Base-by-base conservation (phyloP, 2,888 invertebrate genomes). In the Torymus texanus region DNA sequence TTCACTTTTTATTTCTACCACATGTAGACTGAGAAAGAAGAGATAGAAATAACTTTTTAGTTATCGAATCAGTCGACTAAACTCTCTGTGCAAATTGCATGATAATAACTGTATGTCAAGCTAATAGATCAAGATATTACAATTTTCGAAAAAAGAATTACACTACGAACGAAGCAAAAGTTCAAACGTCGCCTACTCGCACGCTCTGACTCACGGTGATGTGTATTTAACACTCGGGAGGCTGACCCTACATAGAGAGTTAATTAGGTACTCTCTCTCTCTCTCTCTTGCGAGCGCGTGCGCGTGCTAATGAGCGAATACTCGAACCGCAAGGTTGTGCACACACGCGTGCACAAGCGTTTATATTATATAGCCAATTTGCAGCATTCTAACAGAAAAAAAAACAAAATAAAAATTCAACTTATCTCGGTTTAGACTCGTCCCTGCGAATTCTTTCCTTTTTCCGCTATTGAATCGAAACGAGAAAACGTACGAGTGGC, bases 311-410 rank as follows among this genome's bases (percentile, higher is more conserved):
- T 82, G 82, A 82, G 79, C 68, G 81, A 83, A 82, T 79, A 82
- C 78, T 83, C 82, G 82, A 83, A 83, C 83, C 80, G 74, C 29
- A 91, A 90, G 91, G 90, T 90, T 90, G 91, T 91, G 91, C 91
- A 41, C 8, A 8, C 41, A 8, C 8, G 3, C 4, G 4, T 8
- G 2, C 29, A 3, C 29, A 29, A 29, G 91, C 91, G 53, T 18
- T 61, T 59, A 66, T 71, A 71, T 71, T 75, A 71, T 68, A 80
- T 50, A 24, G 50, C 18, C 29, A 72, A 75, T 75, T 75, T 75
- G 21, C 53, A 10, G 10, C 41, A 0, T 59, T 21, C 41, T 63
- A 75, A 68, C 65, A 10, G 18, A 0, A 24, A 18, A 18, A 18
- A 12, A 16, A 72, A 72, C 24, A 71, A 53, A 18, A 8, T 16